Evolutionary conservation across 1,140 invertebrate species (phyloP).

Genomic region (Cheumatopsyche charites): DNA sequence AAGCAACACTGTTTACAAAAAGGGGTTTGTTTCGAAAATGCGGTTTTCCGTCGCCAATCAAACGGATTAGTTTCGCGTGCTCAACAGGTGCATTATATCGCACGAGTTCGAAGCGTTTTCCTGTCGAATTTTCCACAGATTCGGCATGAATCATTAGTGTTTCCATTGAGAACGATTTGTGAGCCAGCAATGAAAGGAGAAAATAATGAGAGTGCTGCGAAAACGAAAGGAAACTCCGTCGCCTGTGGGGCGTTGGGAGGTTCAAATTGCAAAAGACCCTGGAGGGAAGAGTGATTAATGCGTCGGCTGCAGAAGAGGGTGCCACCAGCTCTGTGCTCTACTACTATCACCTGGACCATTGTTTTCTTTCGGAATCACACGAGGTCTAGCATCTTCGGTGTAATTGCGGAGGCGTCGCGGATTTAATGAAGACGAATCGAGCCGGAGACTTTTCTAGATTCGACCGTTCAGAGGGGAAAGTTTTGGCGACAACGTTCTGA

Average conservation of each 20-base stretch:
- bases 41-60: conserved; percentile 13
- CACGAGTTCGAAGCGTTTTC: not conserved
- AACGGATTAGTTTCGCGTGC: conserved; percentile 28
- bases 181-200: not conserved
- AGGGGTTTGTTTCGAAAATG: conserved; percentile 24
- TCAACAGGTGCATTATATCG: conserved; percentile 24
- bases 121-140: not conserved
- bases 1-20: conserved; percentile 28
- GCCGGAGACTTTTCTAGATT: too few species aligned
- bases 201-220: not conserved
- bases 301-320: conserved; percentile 8
- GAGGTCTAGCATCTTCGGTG: not conserved
- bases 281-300: conserved; percentile 33
- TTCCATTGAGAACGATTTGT: not conserved
- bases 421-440: conserved; percentile 24
- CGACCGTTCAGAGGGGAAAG: not conserved
- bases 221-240: not conserved
- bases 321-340: not conserved
- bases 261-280: conserved; percentile 2
- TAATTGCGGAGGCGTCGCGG: conserved; percentile 21
- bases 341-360: conserved; percentile 18
- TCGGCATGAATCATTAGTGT: conserved; percentile 3
- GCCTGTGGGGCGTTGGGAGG: not conserved
- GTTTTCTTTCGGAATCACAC: conserved; percentile 12
- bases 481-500: not conserved